These are phyloP conservation scores for Scaptomyza polygonia DNA, from an alignment of 2,888 invertebrate genomes.

Conservation along the genomic window DNA sequence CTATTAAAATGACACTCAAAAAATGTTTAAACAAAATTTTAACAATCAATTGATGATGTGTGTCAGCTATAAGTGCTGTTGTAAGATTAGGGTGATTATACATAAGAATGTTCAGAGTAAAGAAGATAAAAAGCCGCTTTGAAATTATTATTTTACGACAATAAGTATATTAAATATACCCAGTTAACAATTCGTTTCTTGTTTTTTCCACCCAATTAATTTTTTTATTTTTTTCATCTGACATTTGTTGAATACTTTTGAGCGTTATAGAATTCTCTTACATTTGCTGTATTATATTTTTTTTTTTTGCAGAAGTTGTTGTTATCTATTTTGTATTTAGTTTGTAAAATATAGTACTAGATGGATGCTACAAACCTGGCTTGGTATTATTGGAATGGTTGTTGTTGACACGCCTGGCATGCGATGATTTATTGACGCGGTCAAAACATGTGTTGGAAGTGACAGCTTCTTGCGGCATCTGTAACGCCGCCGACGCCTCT, in stretches of 20 bases:
- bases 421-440: constrained; percentile 84
- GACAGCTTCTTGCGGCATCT: constrained; percentile 83
- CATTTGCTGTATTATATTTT: no score
- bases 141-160: no score
- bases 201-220: no score
- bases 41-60: neutral
- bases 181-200: no score
- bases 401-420: constrained; percentile 73
- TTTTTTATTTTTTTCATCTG: no score
- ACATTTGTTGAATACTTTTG: no score
- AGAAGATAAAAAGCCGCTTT: no score
- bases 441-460: constrained; percentile 85
- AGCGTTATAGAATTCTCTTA: no score
- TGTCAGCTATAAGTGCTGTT: neutral
- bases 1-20: neutral
- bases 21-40: no score
- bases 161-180: no score
- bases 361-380: neutral
- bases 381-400: constrained; percentile 18
- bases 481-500: constrained; percentile 71
- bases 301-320: neutral
- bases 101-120: no score
- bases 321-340: neutral
- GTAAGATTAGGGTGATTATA: neutral
- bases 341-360: neutral